phyloP scores from a whole-genome alignment of 30 jellyfish, hydroid and myxozoan species.

The Aurelia coerulea region DNA sequence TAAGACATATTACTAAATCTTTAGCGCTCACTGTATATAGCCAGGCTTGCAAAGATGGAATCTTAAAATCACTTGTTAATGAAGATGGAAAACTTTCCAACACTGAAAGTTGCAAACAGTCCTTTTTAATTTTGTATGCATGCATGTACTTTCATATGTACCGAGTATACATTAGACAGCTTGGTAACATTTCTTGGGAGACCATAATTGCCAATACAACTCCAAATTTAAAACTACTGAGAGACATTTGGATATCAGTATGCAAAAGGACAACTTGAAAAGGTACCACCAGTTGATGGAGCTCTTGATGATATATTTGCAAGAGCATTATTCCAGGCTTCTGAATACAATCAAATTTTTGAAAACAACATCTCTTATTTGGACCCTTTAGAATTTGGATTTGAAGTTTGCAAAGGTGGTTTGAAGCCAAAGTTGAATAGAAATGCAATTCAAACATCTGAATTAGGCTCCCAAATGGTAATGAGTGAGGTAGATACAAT shows the following conservation, averaged over 20 bases:
- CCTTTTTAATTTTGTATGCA: conserved; percentile 24
- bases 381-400: too few species aligned
- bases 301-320: too few species aligned
- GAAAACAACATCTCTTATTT: too few species aligned
- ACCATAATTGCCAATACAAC: not conserved
- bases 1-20: conserved; percentile 20
- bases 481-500: too few species aligned
- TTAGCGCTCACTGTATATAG: conserved; percentile 20
- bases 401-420: too few species aligned
- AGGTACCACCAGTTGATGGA: too few species aligned
- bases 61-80: conserved; percentile 14
- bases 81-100: not conserved
- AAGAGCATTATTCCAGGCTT: too few species aligned
- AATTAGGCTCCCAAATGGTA: too few species aligned
- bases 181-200: conserved; percentile 29
- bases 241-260: conserved; percentile 39
- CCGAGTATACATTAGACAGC: conserved; percentile 23
- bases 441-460: too few species aligned
- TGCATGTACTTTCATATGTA: conserved; percentile 41
- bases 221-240: conserved; percentile 31
- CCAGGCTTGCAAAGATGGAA: conserved; percentile 26
- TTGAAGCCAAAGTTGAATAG: too few species aligned
- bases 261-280: too few species aligned
- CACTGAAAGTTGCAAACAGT: not conserved
- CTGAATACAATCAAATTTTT: too few species aligned